These are phyloP conservation scores for Xanthia togata DNA, from an alignment of 2,888 invertebrate species.

Conservation along the genomic window DNA sequence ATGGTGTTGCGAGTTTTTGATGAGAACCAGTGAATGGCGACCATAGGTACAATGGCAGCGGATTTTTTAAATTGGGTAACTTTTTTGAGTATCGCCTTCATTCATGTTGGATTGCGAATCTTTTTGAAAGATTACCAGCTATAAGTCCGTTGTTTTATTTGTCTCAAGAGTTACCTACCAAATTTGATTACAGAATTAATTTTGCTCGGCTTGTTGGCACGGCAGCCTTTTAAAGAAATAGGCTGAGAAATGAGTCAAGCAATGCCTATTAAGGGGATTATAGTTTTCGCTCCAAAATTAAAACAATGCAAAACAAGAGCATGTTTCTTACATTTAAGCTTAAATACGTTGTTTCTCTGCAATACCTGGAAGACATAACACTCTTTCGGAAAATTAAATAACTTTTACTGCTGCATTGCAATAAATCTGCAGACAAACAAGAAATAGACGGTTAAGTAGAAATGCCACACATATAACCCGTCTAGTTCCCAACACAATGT, in stretches of 20 bases:
- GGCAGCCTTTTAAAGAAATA: conserved; percentile 39
- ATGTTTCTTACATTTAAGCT: conserved; percentile 21
- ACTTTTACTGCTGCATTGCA: conserved; percentile 11
- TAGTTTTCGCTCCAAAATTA: conserved; percentile 51
- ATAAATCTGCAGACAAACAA: conserved; percentile 40
- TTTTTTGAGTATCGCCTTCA: conserved; percentile 49
- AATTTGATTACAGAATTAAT: conserved; percentile 42
- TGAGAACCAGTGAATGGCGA: conserved; percentile 87
- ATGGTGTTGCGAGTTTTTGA: conserved; percentile 89
- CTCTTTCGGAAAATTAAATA: conserved; percentile 20
- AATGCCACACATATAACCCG: conserved; percentile 52
- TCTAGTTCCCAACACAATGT: conserved; percentile 75
- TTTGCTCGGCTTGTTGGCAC: conserved; percentile 12
- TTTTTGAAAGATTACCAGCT: conserved; percentile 38
- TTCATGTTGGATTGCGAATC: conserved; percentile 49
- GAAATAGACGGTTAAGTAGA: conserved; percentile 47
- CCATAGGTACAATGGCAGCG: conserved; percentile 77
- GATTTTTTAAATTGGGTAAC: conserved; percentile 77
- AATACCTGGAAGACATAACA: conserved; percentile 17
- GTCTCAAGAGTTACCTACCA: conserved; percentile 8
- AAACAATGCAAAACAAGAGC: conserved; percentile 36
- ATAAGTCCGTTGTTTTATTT: conserved; percentile 19
- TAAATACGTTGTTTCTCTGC: conserved; percentile 10
- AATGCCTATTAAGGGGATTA: conserved; percentile 41
- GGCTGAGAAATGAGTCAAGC: conserved; percentile 52